Conservation (phyloP, 2,888 invertebrate species). For the Stomorhina lunata region DNA sequence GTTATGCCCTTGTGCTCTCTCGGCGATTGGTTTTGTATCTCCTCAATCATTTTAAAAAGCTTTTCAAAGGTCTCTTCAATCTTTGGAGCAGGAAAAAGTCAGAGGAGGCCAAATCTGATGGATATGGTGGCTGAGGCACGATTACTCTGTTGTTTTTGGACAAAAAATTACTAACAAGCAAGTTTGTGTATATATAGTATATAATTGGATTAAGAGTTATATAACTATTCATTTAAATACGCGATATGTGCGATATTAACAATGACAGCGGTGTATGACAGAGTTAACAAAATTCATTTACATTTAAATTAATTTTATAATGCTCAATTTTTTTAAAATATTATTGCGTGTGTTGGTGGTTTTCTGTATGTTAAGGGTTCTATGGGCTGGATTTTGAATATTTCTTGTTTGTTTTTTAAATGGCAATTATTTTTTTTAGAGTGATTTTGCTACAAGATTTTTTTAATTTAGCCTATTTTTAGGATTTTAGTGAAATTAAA, state of each 20-base stretch:
- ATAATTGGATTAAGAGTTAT: background rate
- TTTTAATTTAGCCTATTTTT: no score
- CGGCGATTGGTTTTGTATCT: no score
- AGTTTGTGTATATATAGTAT: no score
- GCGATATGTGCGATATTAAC: background rate
- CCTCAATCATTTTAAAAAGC: no score
- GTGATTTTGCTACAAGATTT: constrained; percentile 26
- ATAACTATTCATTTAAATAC: background rate
- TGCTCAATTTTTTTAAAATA: constrained; percentile 38
- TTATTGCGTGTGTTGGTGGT: constrained; percentile 29
- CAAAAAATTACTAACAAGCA: no score
- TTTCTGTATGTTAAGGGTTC: constrained; percentile 31
- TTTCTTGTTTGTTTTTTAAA: background rate
- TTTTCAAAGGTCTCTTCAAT: no score
- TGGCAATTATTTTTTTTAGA: constrained; percentile 45
- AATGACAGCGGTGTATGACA: background rate
- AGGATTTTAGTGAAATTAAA: no score
- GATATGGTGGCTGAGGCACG: no score
- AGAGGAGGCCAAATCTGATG: no score
- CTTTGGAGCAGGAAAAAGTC: no score
- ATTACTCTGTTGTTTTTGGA: no score
- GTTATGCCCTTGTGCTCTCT: no score
- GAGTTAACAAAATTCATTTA: constrained; percentile 59
- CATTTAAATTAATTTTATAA: constrained; percentile 61
- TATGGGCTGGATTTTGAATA: constrained; percentile 31